Base-by-base conservation (phyloP, 2,113 vertebrate species). In the Odocoileus hemionus region DNA sequence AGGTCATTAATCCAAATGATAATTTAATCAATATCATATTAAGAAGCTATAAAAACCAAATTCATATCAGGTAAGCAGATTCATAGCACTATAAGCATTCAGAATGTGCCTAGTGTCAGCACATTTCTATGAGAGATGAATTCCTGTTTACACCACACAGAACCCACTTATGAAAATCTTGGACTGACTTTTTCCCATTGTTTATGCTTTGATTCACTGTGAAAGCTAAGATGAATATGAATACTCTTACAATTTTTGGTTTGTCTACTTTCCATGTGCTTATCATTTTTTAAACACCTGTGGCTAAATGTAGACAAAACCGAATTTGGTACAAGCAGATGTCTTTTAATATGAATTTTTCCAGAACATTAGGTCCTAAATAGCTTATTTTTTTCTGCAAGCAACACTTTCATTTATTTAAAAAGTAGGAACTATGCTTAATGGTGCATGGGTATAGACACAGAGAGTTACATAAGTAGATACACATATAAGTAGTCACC, bases 11-110 rank as follows among this genome's bases (percentile, higher is more conserved):
- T 98, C 96, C 96, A 98, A 98, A 98, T 98, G 97, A 89, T 98
- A 98, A 98, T 98, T 95, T 87, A 98, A 98, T 98, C 98, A 98
- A 99, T 99, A 98, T 7, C 80, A 95, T 98, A 98, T 98, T 98
- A 97, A 98, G 97, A 98, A 99, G 98, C 97, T 98, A 98, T 98
- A 96, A 99, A 99, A 99, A 93, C 36, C 94, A 98, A 99, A 99
- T 98, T 98, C 98, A 98, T 99, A 98, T 98, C 92, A 98, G 94
- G 96, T 97, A 98, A 98, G 96, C 57, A 88, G 92, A 98, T 98
- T 97, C 57, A 74, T 83, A 96, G 54, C 91, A 60, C 25, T 94
- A 74, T 79, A 96, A 98, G 95, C 86, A 96, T 98, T 98, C 94
- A 95, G 95, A 98, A 98, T 96, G 36, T 96, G 39, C 91, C 92